Base-by-base conservation (phyloP, 1,140 invertebrate genomes). In the Brachionus manjavacas region DNA sequence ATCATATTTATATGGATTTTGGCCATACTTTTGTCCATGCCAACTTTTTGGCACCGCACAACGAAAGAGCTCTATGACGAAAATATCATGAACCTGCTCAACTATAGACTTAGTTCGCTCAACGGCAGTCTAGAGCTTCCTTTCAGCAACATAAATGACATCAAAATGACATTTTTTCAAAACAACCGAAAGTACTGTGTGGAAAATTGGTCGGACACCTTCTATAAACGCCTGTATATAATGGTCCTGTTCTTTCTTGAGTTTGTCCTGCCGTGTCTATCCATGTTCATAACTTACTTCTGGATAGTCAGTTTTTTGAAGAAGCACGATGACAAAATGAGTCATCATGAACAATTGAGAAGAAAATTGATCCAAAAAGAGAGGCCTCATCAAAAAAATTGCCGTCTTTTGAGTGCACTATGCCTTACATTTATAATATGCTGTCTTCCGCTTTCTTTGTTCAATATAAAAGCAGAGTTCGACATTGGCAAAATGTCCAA, bases 401-500 rank as follows among this genome's bases (percentile, higher is more conserved):
- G 86, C 60, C 84, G 84, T 14, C 87, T 87, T 85, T 84, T 88
- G 25, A 87, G 86, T 70, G 86, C 86, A 28, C 86, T 88, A 81
- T 88, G 87, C 9, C 64, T 88, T 2, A 86, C 88, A 9, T 90
- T 89, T 39, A 86, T 85, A 35, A 83, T 88, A 35, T 88, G 87
- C 25, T 90, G 90, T 90, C 78, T 90, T 28, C 90, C 89, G 70
- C 86, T 87, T 9, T 87, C 90, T 80, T 80, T 89, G 6, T 90
- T 90, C 85, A 88, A 91, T 81, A 74, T 90, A 9, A 84, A 90
- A 7, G 81, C 87, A 11, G 90, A 91, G 66, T 91, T 90, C 76
- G 87, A 89, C 43, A 87, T 91, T 60, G 90, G 89, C 28, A 88
- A 90, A 28, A 81, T 88, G n/a, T 87, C 88, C 12, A 89, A 90